A percentile compares a stretch with the other conserved stretches of the same genome.
Conservation (phyloP, 1,140 invertebrate genomes). For the Palaemon carinicauda region DNA sequence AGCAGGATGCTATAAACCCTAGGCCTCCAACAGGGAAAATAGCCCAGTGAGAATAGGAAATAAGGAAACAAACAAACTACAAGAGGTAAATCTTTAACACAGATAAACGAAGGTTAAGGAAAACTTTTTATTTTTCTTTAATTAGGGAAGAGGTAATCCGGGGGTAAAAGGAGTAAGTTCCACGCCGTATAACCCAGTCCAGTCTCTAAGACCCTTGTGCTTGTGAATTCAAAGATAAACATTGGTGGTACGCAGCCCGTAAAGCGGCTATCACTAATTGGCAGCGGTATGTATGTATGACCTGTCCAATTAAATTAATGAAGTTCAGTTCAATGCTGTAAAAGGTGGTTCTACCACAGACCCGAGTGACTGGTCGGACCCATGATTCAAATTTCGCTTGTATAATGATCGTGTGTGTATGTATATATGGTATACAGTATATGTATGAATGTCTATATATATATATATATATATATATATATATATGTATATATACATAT, state of each 20-base stretch:
- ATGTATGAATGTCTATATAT: not conserved
- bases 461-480: not conserved
- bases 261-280: slow-evolving; percentile 20
- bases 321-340: slow-evolving; percentile 5
- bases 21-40: too few relatives aligned
- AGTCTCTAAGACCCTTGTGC: slow-evolving; percentile 11
- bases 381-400: not conserved
- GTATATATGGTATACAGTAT: not conserved
- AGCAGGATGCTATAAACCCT: too few relatives aligned
- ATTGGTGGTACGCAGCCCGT: slow-evolving; percentile 12
- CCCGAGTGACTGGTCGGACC: not conserved
- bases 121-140: not conserved
- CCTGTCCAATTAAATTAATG: slow-evolving; percentile 34
- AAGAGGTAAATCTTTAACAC: not conserved
- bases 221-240: slow-evolving; percentile 39
- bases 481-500: not conserved
- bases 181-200: not conserved
- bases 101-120: not conserved
- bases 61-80: not conserved
- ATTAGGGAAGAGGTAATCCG: not conserved
- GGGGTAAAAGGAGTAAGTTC: not conserved
- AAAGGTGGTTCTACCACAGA: not conserved
- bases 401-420: not conserved
- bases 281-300: not conserved
- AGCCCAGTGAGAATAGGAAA: too few relatives aligned